Evolutionary conservation across 2,113 vertebrate genomes (phyloP), one percentile per base, ranked within the genome.

Genomic region (Cettia cetti): DNA sequence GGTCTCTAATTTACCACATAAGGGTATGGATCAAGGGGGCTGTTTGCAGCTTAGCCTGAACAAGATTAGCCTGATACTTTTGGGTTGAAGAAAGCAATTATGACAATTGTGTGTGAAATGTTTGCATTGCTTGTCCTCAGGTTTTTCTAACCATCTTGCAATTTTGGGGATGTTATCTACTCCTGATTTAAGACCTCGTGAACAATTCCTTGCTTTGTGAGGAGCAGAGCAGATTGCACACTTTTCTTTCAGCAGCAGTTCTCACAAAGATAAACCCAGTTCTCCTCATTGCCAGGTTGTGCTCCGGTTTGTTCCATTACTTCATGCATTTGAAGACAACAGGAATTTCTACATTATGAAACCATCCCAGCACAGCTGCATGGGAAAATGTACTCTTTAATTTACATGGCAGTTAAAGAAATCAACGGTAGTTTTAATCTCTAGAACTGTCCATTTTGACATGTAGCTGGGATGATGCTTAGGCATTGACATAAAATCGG

Each of bases 121-220:
- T 76, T 74, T 90, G 50, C 35, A n/a, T 78, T 79, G 22, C 49
- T 72, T 64, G 49, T 80, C 50, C n/a, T 52, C 50, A 76, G 39
- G 0, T 49, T 84, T 71, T 74, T 84, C 70, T 56, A 70, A 66
- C 30, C 13, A 22, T 59, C 80, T 63, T 63, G 59, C 68, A 83
- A 7, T 89, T 82, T 75, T 45, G 40, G 23, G 57, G n/a, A 82
- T 84, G 49, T 91, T 89, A 94, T 89, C 89, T 95, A 40, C 70
- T 50, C 20, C 24, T 45, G 61, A 69, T 35, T 72, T 76, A 89
- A 91, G 79, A 86, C 27, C 37, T 65, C 40, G 14, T 42, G 88
- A 93, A 80, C 37, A 82, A 83, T 77, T 57, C 45, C 33, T 7
- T 0, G 0, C 82, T 77, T 80, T 80, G 59, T 77, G 68, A 78